These are phyloP conservation scores for Drosophila affinis DNA, from an alignment of 2,888 invertebrate species.

Conservation along the genomic window DNA sequence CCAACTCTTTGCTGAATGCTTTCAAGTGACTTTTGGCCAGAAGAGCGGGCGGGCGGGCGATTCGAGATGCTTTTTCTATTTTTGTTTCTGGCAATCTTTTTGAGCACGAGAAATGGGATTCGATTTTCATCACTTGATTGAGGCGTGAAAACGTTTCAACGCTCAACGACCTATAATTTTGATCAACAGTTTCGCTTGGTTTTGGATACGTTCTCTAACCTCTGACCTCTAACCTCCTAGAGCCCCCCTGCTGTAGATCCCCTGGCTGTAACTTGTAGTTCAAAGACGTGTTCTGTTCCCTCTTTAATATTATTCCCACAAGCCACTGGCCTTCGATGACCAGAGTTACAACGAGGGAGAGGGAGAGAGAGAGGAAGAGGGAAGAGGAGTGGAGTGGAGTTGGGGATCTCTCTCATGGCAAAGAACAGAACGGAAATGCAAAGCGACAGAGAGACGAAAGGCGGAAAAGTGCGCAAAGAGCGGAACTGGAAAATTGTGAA, in stretches of 20 bases:
- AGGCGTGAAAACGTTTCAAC: neutral
- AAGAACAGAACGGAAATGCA: constrained; percentile 79
- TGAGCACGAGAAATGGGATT: constrained; percentile 31
- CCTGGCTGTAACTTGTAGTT: constrained; percentile 43
- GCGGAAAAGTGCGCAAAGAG: constrained; percentile 46
- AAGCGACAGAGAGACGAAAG: constrained; percentile 47
- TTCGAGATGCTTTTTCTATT: constrained; percentile 16
- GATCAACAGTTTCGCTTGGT: neutral
- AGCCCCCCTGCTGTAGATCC: constrained; percentile 23
- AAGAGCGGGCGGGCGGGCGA: constrained; percentile 34
- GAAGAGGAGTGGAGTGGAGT: constrained; percentile 2
- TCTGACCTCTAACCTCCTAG: constrained; percentile 12
- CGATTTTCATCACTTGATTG: neutral
- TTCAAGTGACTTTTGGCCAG: constrained; percentile 40
- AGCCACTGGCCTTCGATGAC: constrained; percentile 77
- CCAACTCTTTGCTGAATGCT: neutral
- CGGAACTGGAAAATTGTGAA: constrained; percentile 70
- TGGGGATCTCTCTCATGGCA: constrained; percentile 7
- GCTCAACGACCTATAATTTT: neutral
- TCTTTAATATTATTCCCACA: constrained; percentile 42
- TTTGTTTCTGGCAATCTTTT: neutral
- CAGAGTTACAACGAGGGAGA: constrained; percentile 34
- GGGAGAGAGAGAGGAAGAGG: neutral
- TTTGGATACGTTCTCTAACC: neutral
- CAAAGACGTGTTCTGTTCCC: neutral